phyloP scores from a whole-genome alignment of 2,888 invertebrate genomes.

The Parelbella ahira region DNA sequence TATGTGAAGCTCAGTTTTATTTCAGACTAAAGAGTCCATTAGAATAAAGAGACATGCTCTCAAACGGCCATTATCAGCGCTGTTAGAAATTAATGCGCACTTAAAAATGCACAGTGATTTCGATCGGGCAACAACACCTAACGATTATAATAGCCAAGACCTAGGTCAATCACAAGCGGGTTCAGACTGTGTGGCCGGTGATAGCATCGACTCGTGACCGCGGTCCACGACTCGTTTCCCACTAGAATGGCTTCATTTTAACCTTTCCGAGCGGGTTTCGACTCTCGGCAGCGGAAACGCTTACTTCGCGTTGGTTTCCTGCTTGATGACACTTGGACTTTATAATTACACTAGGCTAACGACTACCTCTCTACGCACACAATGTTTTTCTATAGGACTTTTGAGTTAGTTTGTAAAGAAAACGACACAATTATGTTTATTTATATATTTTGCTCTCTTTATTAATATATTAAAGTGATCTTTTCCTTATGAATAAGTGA shows the following conservation, averaged over 20 bases:
- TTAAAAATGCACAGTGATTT: constrained; percentile 21
- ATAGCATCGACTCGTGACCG: constrained; percentile 65
- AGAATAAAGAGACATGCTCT: constrained; percentile 15
- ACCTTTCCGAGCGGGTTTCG: constrained; percentile 29
- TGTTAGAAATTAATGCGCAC: constrained; percentile 19
- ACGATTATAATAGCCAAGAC: constrained; percentile 24
- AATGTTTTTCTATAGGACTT: too few species aligned
- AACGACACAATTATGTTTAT: too few species aligned
- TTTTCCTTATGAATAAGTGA: too few species aligned
- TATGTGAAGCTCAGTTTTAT: constrained; percentile 9
- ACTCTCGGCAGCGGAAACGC: constrained; percentile 19
- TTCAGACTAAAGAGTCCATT: constrained; percentile 7
- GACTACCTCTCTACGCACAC: too few species aligned
- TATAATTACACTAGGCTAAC: too few species aligned
- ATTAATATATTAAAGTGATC: too few species aligned
- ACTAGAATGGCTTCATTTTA: constrained; percentile 58
- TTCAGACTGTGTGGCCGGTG: constrained; percentile 43
- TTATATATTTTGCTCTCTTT: too few species aligned
- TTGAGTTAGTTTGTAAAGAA: too few species aligned
- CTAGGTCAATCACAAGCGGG: constrained; percentile 31
- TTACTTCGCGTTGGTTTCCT: too few species aligned
- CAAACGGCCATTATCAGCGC: constrained; percentile 12
- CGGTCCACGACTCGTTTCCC: constrained; percentile 48
- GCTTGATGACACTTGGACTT: too few species aligned
- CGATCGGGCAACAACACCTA: constrained; percentile 23